Percentiles rank a stretch among this genome's conserved stretches.
phyloP scores from a whole-genome alignment of 1,140 invertebrate genomes.

The Goniozus legneri region DNA sequence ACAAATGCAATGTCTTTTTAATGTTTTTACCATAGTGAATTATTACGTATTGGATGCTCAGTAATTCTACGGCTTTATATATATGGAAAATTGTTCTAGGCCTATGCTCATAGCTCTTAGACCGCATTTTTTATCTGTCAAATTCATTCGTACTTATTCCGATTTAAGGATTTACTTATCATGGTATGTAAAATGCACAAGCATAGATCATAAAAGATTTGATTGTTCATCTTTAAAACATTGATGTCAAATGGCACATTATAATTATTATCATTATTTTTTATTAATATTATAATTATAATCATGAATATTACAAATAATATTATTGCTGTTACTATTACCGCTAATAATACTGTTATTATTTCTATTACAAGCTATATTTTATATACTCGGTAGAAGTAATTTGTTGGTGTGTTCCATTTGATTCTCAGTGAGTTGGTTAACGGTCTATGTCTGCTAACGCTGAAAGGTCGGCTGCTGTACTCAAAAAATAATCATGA shows the following conservation, averaged over 20 bases:
- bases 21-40: background rate
- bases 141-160: background rate
- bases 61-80: background rate
- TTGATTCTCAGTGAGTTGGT: conserved; percentile 26
- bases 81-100: no score
- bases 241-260: background rate
- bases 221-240: background rate
- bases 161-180: background rate
- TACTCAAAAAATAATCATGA: conserved; percentile 47
- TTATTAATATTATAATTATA: conserved; percentile 12
- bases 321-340: background rate
- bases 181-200: no score
- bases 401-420: background rate
- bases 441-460: conserved; percentile 48
- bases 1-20: background rate
- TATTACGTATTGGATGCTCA: background rate
- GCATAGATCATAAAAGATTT: background rate
- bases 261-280: conserved; percentile 8
- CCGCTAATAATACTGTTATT: background rate
- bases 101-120: no score
- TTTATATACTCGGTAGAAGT: conserved; percentile 2
- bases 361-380: conserved; percentile 1
- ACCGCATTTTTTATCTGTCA: no score
- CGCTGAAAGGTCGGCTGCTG: conserved; percentile 41
- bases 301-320: background rate